These are phyloP conservation scores for Dipodomys stephensi DNA, from an alignment of 2,113 vertebrate species.

Conservation along the genomic window DNA sequence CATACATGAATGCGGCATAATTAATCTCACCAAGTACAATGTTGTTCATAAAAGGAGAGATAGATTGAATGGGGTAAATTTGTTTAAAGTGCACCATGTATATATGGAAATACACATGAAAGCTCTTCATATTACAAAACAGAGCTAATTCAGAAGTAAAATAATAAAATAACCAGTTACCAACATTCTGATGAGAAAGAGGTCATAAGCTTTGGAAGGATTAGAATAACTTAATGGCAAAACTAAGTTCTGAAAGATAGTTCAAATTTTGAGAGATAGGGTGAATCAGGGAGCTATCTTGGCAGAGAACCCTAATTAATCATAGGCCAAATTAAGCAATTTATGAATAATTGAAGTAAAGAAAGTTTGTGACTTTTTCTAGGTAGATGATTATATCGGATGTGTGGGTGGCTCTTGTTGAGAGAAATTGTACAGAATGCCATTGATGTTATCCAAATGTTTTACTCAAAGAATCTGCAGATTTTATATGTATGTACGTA, in stretches of 20 bases:
- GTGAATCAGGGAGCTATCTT: not conserved
- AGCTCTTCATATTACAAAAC: no score
- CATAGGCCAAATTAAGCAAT: not conserved
- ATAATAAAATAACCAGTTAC: no score
- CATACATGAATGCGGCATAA: no score
- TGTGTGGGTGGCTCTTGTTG: not conserved
- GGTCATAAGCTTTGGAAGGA: not conserved
- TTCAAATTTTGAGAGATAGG: not conserved
- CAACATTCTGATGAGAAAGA: not conserved
- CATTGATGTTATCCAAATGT: not conserved
- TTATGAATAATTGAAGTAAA: conserved; percentile 9
- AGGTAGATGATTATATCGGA: not conserved
- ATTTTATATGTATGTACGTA: not conserved
- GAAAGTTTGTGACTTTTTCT: not conserved
- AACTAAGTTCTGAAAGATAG: not conserved
- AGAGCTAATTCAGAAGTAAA: no score
- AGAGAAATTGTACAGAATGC: not conserved
- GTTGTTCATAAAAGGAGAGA: no score
- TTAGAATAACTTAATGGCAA: not conserved
- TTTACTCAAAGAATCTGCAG: not conserved
- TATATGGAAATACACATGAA: not conserved
- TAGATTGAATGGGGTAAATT: no score
- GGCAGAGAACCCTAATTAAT: not conserved
- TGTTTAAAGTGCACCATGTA: no score
- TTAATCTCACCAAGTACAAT: no score